Conservation (phyloP, 1,140 invertebrate genomes). For the Drosophila melanica region DNA sequence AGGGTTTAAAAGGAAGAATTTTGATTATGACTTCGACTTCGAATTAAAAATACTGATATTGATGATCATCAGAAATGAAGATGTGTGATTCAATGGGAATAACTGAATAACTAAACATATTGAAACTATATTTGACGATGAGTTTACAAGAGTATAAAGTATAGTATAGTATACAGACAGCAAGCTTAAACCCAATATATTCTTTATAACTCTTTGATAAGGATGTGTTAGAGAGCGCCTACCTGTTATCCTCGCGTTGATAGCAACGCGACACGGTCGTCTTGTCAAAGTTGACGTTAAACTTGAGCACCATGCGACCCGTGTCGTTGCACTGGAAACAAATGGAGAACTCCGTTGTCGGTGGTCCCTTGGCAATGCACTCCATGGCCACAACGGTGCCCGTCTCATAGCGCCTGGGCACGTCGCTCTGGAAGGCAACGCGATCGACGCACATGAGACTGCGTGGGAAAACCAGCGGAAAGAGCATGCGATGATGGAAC, state of each 20-base stretch:
- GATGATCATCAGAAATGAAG: no score
- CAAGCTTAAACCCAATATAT: no score
- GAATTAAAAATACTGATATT: no score
- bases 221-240: not conserved
- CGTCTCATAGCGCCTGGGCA: conserved; percentile 73
- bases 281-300: conserved; percentile 77
- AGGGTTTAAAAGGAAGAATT: no score
- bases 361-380: conserved; percentile 79
- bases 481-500: conserved; percentile 82
- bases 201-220: no score
- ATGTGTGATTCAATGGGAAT: no score
- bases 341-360: conserved; percentile 78
- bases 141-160: no score
- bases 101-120: no score
- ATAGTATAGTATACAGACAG: no score
- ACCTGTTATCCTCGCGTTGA: conserved; percentile 78
- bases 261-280: conserved; percentile 74
- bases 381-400: conserved; percentile 82
- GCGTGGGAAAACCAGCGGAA: conserved; percentile 76
- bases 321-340: conserved; percentile 83
- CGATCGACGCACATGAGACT: conserved; percentile 72
- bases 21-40: no score
- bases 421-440: conserved; percentile 80
- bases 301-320: conserved; percentile 73
- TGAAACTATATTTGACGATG: no score